phyloP scores from a whole-genome alignment of 2,888 invertebrate genomes.

The Protonemura montana region DNA sequence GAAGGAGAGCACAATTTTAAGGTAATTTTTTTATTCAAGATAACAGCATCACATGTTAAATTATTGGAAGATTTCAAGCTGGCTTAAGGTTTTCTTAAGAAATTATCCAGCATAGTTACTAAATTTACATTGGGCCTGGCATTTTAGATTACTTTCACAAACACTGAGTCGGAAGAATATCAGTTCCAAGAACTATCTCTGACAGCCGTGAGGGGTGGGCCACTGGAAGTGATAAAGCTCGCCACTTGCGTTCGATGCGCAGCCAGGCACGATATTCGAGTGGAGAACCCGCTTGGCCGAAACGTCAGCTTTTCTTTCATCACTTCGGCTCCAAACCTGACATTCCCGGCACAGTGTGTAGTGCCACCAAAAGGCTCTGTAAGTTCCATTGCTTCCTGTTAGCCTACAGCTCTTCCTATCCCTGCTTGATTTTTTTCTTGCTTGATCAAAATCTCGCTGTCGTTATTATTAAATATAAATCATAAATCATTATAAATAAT shows the following conservation, averaged over 20 bases:
- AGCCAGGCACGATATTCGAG: constrained; percentile 53
- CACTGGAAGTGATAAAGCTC: constrained; percentile 55
- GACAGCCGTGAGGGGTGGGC: constrained; percentile 54
- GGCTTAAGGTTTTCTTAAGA: neutral
- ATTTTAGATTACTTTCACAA: constrained; percentile 57
- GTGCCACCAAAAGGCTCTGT: constrained; percentile 55
- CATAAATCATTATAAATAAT: too few relatives aligned
- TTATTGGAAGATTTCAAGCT: neutral
- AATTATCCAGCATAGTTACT: neutral
- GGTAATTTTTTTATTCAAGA: constrained; percentile 46
- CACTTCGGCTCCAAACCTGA: constrained; percentile 52
- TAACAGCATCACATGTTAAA: neutral
- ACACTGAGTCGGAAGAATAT: constrained; percentile 56
- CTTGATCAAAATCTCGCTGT: too few relatives aligned
- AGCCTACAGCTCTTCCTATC: too few relatives aligned
- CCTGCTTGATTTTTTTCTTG: too few relatives aligned
- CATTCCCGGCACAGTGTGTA: constrained; percentile 52
- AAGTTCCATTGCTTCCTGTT: constrained; percentile 46
- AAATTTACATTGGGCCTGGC: neutral
- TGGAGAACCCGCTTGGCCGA: constrained; percentile 57
- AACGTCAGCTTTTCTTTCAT: constrained; percentile 54
- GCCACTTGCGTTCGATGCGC: constrained; percentile 55
- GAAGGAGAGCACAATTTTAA: constrained; percentile 57
- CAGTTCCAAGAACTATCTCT: constrained; percentile 56
- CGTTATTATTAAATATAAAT: too few relatives aligned